phyloP scores from a whole-genome alignment of 2,888 invertebrate species.

The Neoscelio sp. region DNA sequence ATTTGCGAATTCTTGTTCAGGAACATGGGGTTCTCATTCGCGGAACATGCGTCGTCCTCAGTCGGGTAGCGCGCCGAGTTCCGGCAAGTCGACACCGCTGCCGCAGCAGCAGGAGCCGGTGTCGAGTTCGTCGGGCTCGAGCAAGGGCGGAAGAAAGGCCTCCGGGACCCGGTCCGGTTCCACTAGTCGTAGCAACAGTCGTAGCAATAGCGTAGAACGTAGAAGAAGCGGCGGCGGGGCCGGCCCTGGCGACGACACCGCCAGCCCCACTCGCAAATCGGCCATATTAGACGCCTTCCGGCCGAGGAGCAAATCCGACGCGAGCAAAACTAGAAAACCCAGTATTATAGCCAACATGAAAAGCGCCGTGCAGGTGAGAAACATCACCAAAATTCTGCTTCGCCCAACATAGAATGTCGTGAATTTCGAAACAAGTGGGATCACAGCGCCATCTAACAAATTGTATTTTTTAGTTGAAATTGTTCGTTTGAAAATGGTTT shows the following conservation, averaged over 20 bases:
- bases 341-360: constrained; percentile 94
- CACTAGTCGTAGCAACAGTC: constrained; percentile 80
- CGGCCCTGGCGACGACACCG: constrained; percentile 83
- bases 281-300: constrained; percentile 92
- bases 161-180: constrained; percentile 83
- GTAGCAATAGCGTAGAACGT: constrained; percentile 80
- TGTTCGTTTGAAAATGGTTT: too few species aligned
- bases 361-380: constrained; percentile 90
- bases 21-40: constrained; percentile 81
- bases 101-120: constrained; percentile 76
- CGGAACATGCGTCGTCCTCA: constrained; percentile 76
- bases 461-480: too few species aligned
- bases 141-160: constrained; percentile 76
- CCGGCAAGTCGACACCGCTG: constrained; percentile 80
- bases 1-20: constrained; percentile 66
- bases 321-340: constrained; percentile 85
- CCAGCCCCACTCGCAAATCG: constrained; percentile 89
- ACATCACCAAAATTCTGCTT: too few species aligned
- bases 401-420: too few species aligned
- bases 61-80: constrained; percentile 78
- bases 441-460: too few species aligned
- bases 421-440: too few species aligned
- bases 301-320: constrained; percentile 91
- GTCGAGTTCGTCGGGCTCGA: constrained; percentile 75
- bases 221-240: constrained; percentile 76